Evolutionary conservation across 2,888 invertebrate genomes (phyloP).

Genomic region (Monopis laevigella): DNA sequence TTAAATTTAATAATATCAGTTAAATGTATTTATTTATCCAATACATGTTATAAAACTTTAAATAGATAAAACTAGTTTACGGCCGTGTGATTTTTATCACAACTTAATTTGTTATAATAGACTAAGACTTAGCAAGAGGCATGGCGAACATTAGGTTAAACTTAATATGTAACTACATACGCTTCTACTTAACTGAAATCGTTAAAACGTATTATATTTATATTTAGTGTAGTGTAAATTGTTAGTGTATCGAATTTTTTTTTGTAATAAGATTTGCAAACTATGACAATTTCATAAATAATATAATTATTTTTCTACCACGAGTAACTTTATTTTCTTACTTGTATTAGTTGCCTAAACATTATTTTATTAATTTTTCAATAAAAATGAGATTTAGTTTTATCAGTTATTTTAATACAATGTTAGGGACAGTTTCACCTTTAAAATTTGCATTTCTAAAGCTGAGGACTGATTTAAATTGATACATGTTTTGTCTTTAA

Average conservation of each 20-base stretch:
- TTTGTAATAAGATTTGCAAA: slow-evolving; percentile 45
- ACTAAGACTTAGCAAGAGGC: no score
- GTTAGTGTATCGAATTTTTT: slow-evolving; percentile 38
- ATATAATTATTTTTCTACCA: neutral
- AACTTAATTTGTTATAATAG: slow-evolving; percentile 32
- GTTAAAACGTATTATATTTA: slow-evolving; percentile 63
- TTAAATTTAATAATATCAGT: no score
- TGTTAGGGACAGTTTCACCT: neutral
- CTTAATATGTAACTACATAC: slow-evolving; percentile 46
- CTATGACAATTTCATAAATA: slow-evolving; percentile 45
- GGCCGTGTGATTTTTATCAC: no score
- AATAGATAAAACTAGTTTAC: no score
- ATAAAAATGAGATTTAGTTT: slow-evolving; percentile 1
- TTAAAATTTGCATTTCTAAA: slow-evolving; percentile 61
- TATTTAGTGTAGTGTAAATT: slow-evolving; percentile 50
- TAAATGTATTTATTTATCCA: no score
- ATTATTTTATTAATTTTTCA: slow-evolving; percentile 2
- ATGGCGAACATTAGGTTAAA: slow-evolving; percentile 35
- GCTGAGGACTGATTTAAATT: slow-evolving; percentile 60
- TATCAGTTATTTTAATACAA: neutral
- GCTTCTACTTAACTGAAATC: slow-evolving; percentile 61
- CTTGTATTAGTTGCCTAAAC: neutral
- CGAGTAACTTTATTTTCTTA: neutral
- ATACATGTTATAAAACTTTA: no score
- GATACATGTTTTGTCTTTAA: slow-evolving; percentile 66